phyloP scores from a whole-genome alignment of 2,888 invertebrate genomes.

The Teleogryllus oceanicus region DNA sequence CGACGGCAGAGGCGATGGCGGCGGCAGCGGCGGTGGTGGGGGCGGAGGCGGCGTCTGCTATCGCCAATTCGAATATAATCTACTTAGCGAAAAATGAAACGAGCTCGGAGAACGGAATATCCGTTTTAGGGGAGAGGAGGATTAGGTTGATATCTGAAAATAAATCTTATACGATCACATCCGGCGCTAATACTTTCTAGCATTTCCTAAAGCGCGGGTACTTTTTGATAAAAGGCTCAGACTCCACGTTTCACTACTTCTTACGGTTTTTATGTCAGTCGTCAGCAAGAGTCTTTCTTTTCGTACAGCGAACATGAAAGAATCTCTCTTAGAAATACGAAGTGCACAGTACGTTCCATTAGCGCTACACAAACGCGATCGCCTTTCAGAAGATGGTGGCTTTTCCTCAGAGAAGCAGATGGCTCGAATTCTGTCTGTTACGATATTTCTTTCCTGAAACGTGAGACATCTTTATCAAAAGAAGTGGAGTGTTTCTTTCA shows the following conservation, averaged over 20 bases:
- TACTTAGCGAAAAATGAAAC: slow-evolving; percentile 11
- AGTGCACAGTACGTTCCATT: not conserved
- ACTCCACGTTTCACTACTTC: not conserved
- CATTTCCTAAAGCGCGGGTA: not conserved
- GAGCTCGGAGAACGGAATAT: slow-evolving; percentile 3
- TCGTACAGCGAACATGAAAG: not conserved
- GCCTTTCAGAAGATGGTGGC: not conserved
- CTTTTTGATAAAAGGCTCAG: not conserved
- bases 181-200: not conserved
- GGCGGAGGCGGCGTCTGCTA: not conserved
- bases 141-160: not conserved
- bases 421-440: not conserved
- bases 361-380: not conserved
- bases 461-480: slow-evolving; percentile 9
- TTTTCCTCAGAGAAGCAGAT: not conserved
- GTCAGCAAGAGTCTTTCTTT: not conserved
- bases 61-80: not conserved
- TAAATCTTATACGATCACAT: slow-evolving; percentile 10
- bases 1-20: no score
- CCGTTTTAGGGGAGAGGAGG: not conserved
- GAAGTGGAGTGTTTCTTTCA: not conserved
- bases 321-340: not conserved
- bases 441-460: not conserved
- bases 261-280: not conserved
- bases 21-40: not conserved